Percentiles rank a stretch among this genome's conserved stretches.
phyloP scores from a whole-genome alignment of 2,888 invertebrate species.

The Augochlorella aurata region DNA sequence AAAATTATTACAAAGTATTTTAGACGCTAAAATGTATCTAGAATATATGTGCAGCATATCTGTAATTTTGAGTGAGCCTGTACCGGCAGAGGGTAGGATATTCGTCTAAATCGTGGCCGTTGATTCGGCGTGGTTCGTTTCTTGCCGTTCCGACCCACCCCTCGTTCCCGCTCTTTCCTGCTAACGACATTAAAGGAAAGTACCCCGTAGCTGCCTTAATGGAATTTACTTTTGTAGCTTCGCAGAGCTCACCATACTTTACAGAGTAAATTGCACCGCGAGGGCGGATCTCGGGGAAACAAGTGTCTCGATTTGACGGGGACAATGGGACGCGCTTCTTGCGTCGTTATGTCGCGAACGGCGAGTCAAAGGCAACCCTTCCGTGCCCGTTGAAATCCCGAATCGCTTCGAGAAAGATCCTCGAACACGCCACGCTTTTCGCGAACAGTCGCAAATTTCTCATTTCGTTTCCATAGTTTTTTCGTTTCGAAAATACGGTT shows the following conservation, averaged over 20 bases:
- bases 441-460: not conserved
- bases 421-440: not conserved
- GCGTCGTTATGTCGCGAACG: slow-evolving; percentile 28
- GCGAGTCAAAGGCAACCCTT: not conserved
- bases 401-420: not conserved
- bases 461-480: not conserved
- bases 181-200: slow-evolving; percentile 74
- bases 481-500: not conserved
- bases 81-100: slow-evolving; percentile 41
- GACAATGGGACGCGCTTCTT: slow-evolving; percentile 31
- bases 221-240: slow-evolving; percentile 77
- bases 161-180: slow-evolving; percentile 47
- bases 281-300: slow-evolving; percentile 64
- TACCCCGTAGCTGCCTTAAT: slow-evolving; percentile 70
- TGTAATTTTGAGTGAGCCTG: not conserved
- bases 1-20: no score
- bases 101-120: slow-evolving; percentile 61
- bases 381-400: not conserved
- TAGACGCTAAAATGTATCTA: no score
- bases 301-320: slow-evolving; percentile 64
- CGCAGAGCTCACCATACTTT: slow-evolving; percentile 62
- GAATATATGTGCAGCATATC: no score
- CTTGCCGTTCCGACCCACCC: slow-evolving; percentile 11
- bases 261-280: slow-evolving; percentile 69
- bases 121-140: slow-evolving; percentile 49